These are phyloP conservation scores for Melinaea marsaeus DNA, from an alignment of 2,888 invertebrate genomes.

Conservation along the genomic window DNA sequence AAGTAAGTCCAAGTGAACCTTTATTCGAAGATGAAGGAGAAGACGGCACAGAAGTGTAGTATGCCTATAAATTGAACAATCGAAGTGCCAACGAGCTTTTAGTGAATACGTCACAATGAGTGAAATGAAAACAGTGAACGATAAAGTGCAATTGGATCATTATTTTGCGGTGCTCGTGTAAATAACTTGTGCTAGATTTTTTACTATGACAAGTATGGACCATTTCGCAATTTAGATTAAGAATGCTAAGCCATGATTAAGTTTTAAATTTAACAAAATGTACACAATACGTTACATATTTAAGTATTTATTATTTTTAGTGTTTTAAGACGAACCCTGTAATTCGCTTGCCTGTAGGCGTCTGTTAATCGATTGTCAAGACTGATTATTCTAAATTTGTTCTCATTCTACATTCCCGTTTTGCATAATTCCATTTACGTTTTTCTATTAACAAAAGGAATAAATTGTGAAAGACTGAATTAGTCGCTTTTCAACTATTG, in stretches of 20 bases:
- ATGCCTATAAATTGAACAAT: constrained; percentile 36
- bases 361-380: constrained; percentile 66
- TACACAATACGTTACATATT: constrained; percentile 52
- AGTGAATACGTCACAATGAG: constrained; percentile 49
- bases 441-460: constrained; percentile 18
- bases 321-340: constrained; percentile 38
- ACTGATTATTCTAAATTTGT: constrained; percentile 76
- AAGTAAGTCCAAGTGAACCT: constrained; percentile 80
- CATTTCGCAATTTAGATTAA: constrained; percentile 55
- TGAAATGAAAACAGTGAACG: constrained; percentile 48
- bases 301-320: constrained; percentile 71
- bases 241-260: constrained; percentile 39
- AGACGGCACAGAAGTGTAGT: constrained; percentile 92
- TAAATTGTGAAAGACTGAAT: constrained; percentile 52
- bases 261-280: constrained; percentile 30
- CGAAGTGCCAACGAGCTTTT: constrained; percentile 74
- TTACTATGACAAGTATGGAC: constrained; percentile 72
- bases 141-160: constrained; percentile 47
- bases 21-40: constrained; percentile 92
- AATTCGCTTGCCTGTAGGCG: constrained; percentile 49
- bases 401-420: constrained; percentile 63
- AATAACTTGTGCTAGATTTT: constrained; percentile 75
- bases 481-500: constrained; percentile 65
- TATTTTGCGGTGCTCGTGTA: constrained; percentile 74
- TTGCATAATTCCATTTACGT: constrained; percentile 28